phyloP scores from a whole-genome alignment of 1,140 invertebrate genomes.

The Diorhabda elongata region DNA sequence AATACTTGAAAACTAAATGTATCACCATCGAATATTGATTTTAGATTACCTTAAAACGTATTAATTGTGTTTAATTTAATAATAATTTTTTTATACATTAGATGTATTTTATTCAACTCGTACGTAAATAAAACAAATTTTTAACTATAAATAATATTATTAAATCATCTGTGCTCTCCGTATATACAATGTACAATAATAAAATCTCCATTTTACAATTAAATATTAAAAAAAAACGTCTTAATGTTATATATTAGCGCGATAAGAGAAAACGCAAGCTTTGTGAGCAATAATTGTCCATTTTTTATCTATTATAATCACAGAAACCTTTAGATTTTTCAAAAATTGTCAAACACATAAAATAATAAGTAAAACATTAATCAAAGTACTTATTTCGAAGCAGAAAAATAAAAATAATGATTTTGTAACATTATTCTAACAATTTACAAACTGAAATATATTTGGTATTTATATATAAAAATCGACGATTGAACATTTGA shows the following conservation, averaged over 20 bases:
- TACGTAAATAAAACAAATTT: constrained; percentile 7
- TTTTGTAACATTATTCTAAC: too few species aligned
- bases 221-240: constrained; percentile 26
- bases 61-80: neutral
- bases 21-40: constrained; percentile 86
- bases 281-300: constrained; percentile 5
- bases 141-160: constrained; percentile 39
- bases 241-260: constrained; percentile 12
- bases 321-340: neutral
- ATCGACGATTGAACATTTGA: too few species aligned
- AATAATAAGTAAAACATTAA: too few species aligned
- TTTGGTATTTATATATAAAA: too few species aligned
- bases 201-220: constrained; percentile 34
- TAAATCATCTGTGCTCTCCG: constrained; percentile 39
- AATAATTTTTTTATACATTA: neutral
- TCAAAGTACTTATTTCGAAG: too few species aligned
- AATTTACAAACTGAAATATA: too few species aligned
- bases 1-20: constrained; percentile 93
- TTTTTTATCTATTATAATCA: constrained; percentile 2
- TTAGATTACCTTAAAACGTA: neutral
- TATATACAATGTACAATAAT: constrained; percentile 41
- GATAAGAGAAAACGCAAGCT: constrained; percentile 10
- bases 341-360: neutral
- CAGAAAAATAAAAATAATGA: too few species aligned
- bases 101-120: too few species aligned